phyloP scores from a whole-genome alignment of 2,888 invertebrate genomes.

The Diloba caeruleocephala region DNA sequence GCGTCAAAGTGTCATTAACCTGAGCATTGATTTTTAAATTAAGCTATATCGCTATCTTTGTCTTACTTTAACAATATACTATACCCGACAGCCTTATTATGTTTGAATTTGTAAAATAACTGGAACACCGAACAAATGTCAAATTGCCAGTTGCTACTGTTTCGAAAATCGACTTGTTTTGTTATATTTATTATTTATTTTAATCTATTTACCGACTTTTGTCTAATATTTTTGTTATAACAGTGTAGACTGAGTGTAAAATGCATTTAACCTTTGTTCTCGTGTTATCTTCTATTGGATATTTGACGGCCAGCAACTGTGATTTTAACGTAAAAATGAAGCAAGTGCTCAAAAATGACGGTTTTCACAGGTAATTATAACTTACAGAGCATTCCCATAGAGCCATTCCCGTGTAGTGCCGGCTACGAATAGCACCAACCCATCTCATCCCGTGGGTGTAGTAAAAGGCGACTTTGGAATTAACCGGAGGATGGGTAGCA shows the following conservation, averaged over 20 bases:
- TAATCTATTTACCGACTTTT: too few species aligned
- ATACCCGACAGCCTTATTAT: not conserved
- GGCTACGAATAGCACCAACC: too few species aligned
- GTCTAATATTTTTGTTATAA: not conserved
- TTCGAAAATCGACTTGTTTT: conserved; percentile 10
- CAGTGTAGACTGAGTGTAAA: not conserved
- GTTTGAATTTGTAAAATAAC: too few species aligned
- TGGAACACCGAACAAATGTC: conserved; percentile 2
- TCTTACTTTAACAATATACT: conserved; percentile 1
- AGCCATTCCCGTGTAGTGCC: too few species aligned
- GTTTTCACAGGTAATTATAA: conserved; percentile 77
- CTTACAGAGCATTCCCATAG: not conserved
- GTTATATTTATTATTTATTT: too few species aligned
- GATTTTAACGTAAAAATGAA: conserved; percentile 69
- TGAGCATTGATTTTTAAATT: conserved; percentile 25
- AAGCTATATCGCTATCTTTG: not conserved
- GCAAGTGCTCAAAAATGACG: conserved; percentile 71
- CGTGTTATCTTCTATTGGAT: conserved; percentile 36
- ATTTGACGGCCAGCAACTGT: conserved; percentile 62
- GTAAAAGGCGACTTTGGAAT: too few species aligned
- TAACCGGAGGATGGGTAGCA: too few species aligned
- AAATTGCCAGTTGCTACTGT: not conserved
- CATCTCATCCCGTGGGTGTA: too few species aligned
- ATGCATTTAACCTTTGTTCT: conserved; percentile 8
- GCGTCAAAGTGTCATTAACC: conserved; percentile 10